Base-by-base conservation (phyloP, 2,113 vertebrate species). In the Thalassoma bifasciatum region DNA sequence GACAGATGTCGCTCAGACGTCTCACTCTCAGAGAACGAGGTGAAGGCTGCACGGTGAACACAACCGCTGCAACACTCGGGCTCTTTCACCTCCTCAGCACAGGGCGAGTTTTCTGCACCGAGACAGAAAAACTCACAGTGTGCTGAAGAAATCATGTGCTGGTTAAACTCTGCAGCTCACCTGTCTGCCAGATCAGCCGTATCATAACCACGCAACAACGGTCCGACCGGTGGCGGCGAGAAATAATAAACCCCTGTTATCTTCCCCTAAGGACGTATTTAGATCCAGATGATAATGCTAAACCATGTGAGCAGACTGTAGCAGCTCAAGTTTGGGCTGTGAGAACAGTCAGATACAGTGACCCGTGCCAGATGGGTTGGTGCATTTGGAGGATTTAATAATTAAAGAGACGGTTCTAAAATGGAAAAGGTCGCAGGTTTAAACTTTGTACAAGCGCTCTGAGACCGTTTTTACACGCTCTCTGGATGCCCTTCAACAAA, bases 131-230 rank as follows among this genome's bases (percentile, higher is more conserved):
- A 49, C 30, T 42, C 12, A 16, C 16, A 17, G 19, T 23, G 44
- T 46, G 14, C 36, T 42, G 44, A 22, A 76, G 60, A 36, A 53
- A 58, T 72, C 73, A 17, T 42, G 46, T 82, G 79, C 75, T 69
- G 12, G 66, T n/a, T 84, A 71, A 62, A 75, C 72, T 54, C 7
- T 67, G 75, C 68, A 69, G 63, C 56, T 66, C n/a, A 52, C 23
- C 47, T 66, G 66, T 60, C 69, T 46, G 66, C 71, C 66, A 42
- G 51, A 76, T 37, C 24, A 40, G 59, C 42, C 23, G 58, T 22
- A 70, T 56, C 60, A 52, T 52, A 50, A 60, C 56, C 23, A 8
- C 24, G 42, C 37, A 52, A 5, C 58, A 51, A 38, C 59, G 65
- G 46, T 42, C 47, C 52, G 79, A 72, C 53, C 66, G 7, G 1